Evolutionary conservation across 35 echinoderm and acorn worm species (phyloP).

Genomic region (Heliocidaris tuberculata): DNA sequence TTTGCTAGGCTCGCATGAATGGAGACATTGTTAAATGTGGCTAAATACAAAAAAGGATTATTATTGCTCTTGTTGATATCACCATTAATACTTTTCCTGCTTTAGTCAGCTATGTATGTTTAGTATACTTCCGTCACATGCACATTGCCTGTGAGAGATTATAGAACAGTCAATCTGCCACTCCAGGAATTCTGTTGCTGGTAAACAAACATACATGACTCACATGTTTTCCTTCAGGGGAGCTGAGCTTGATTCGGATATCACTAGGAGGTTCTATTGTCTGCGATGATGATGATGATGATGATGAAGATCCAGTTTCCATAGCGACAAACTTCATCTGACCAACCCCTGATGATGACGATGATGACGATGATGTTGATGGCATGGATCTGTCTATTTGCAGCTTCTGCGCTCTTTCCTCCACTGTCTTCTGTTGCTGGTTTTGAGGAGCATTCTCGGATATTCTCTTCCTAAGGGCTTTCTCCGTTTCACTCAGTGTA

Average conservation of each 20-base stretch:
- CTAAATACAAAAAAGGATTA: too few species aligned
- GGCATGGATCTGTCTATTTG: not conserved
- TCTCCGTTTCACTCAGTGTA: conserved; percentile 78
- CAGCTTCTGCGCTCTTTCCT: not conserved
- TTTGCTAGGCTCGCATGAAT: too few species aligned
- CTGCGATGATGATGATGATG: not conserved
- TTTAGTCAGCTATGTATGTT: too few species aligned
- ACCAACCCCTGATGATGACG: not conserved
- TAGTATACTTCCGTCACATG: too few species aligned
- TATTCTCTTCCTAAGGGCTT: conserved; percentile 54
- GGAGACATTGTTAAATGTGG: too few species aligned
- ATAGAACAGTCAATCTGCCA: too few species aligned
- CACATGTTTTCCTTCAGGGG: conserved; percentile 93
- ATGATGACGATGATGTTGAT: not conserved
- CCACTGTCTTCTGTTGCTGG: conserved; percentile 51
- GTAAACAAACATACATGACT: not conserved
- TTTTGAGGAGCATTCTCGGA: conserved; percentile 54
- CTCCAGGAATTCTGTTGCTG: not conserved
- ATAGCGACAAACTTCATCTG: not conserved
- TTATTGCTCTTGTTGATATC: too few species aligned
- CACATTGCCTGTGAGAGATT: too few species aligned
- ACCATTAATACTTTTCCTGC: too few species aligned
- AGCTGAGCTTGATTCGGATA: conserved; percentile 71
- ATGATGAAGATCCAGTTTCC: not conserved
- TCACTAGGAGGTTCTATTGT: conserved; percentile 5